Evolutionary conservation across 2,113 vertebrate species (phyloP).

Genomic region (Xiphophorus maculatus): DNA sequence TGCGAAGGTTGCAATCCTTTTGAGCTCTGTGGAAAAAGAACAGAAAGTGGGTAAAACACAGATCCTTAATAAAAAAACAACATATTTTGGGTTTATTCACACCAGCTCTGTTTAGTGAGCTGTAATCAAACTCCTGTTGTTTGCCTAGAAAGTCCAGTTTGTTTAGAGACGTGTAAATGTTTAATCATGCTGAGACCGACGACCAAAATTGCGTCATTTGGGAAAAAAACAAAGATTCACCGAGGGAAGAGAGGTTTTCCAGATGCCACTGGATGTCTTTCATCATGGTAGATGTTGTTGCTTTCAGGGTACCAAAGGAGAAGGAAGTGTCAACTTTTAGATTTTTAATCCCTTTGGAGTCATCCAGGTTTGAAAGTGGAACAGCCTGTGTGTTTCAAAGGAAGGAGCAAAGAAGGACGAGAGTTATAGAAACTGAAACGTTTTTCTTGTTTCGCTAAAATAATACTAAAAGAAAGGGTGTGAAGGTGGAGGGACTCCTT

Average conservation of each 20-base stretch:
- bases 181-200: too few relatives aligned
- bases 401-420: neutral
- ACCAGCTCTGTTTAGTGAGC: too few relatives aligned
- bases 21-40: conserved; percentile 43
- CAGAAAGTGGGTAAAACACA: neutral
- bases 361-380: neutral
- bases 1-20: conserved; percentile 46
- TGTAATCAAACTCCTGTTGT: too few relatives aligned
- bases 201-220: too few relatives aligned
- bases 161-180: too few relatives aligned
- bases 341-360: conserved; percentile 11
- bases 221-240: conserved; percentile 38
- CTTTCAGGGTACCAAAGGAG: conserved; percentile 53
- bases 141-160: too few relatives aligned
- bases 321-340: conserved; percentile 22
- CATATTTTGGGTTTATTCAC: too few relatives aligned
- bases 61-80: too few relatives aligned
- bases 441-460: neutral
- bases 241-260: conserved; percentile 55
- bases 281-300: conserved; percentile 31
- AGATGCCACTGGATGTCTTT: conserved; percentile 49
- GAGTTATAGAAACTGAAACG: neutral
- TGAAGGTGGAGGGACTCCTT: neutral
- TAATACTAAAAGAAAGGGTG: neutral
- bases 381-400: conserved; percentile 14